Base-by-base conservation (phyloP, 2,888 invertebrate genomes). In the Holacanthella duospinosa region DNA sequence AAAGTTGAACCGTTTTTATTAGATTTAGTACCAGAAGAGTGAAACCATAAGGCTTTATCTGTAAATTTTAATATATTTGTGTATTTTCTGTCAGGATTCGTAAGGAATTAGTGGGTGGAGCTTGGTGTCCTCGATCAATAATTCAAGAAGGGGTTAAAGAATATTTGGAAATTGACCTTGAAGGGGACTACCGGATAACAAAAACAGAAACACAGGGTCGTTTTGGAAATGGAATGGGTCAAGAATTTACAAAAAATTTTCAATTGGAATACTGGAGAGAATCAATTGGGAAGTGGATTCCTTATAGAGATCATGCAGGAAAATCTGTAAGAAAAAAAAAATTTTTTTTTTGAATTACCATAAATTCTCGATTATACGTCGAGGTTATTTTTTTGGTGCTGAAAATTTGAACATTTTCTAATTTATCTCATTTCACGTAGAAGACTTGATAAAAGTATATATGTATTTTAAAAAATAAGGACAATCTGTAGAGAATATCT, bases 111-210 rank as follows among this genome's bases (percentile, higher is more conserved):
- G 87, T 88, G 68, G 91, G 92, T 1, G 93, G 93, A 0, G 93
- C 93, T 0, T 93, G 93, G 93, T 93, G 93, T 78, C 93, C 93
- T 9, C 86, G 87, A 74, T 85, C 86, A 1, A 84, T 87, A 74
- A 88, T 91, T 72, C 83, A 85, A 71, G 83, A 85, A 61, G 83
- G 84, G 63, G 84, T 87, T 64, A 84, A 87, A 19, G 92, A 93
- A 76, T 93, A 85, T 77, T 80, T 93, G 57, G 89, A 93, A 77
- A 83, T 89, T 59, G 86, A 92, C 75, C 81, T 93, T 54, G 82
- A 81, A 25, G 82, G 81, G 63, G 83, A 87, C 74, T 87, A 87
- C 76, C 80, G 91, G 73, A 85, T 93, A 74, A 89, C 91, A 0
- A 86, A 84, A 78, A 86, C 87, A 0, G 92, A 92, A 75, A 90